Evolutionary conservation across 2,113 vertebrate genomes (phyloP).

Genomic region (Martes martes): DNA sequence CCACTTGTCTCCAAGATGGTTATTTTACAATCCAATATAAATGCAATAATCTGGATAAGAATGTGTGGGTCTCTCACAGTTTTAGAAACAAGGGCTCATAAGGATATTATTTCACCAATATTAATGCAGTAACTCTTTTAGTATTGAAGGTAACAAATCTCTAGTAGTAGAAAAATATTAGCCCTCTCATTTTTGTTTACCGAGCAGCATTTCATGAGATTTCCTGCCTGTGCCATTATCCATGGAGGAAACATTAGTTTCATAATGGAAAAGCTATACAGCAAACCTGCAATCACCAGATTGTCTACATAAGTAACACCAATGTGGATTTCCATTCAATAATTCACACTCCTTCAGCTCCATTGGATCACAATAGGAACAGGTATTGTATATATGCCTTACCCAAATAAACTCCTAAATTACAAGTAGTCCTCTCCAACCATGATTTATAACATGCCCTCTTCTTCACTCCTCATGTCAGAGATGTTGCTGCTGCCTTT

Average conservation of each 20-base stretch:
- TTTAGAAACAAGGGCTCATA: neutral
- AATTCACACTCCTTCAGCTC: neutral
- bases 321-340: neutral
- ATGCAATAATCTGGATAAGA: constrained; percentile 37
- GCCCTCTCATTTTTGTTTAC: neutral
- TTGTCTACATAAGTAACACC: neutral
- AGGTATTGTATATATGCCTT: neutral
- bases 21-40: constrained; percentile 58
- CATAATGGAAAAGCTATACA: neutral
- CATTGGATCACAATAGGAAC: neutral
- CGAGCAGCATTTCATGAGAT: constrained; percentile 13
- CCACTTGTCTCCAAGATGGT: neutral
- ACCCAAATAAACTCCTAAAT: neutral
- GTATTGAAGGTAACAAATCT: constrained; percentile 25
- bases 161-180: constrained; percentile 29
- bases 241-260: neutral
- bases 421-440: neutral
- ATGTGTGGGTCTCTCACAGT: neutral
- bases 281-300: neutral
- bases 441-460: neutral
- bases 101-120: constrained; percentile 33
- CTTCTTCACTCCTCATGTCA: neutral
- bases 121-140: constrained; percentile 29
- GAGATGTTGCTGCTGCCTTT: neutral
- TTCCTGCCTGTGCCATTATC: neutral